Percentiles rank a stretch among this genome's conserved stretches.
These are phyloP conservation scores for Drosophila nigricruria DNA, from an alignment of 2,888 invertebrate species.

Conservation along the genomic window DNA sequence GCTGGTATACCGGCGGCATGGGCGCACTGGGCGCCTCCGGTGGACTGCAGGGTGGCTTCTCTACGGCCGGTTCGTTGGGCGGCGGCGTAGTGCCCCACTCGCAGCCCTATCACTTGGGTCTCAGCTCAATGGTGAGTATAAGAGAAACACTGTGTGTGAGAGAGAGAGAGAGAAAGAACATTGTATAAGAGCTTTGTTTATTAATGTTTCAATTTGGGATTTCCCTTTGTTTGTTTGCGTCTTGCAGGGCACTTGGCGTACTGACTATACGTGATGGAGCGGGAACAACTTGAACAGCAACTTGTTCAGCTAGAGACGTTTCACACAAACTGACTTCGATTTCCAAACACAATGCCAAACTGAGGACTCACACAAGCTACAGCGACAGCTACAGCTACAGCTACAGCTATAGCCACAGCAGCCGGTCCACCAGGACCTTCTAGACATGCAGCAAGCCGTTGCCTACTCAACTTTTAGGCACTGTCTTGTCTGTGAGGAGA, in stretches of 20 bases:
- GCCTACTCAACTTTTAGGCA: conserved; percentile 13
- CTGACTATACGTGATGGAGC: conserved; percentile 96
- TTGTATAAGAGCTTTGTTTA: conserved; percentile 25
- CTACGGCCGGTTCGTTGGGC: conserved; percentile 88
- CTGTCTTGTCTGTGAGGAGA: conserved; percentile 5
- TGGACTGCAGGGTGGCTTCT: conserved; percentile 87
- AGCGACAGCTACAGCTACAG: not conserved
- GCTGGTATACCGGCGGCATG: conserved; percentile 88
- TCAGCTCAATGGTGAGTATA: conserved; percentile 88
- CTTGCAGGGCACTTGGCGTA: conserved; percentile 94
- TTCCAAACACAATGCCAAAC: conserved; percentile 75
- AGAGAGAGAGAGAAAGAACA: not conserved
- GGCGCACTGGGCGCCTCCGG: conserved; percentile 88
- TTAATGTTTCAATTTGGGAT: conserved; percentile 29
- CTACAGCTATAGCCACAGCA: not conserved
- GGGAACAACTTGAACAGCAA: conserved; percentile 85
- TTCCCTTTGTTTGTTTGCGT: conserved; percentile 37
- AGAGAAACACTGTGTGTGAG: conserved; percentile 21
- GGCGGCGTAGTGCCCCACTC: conserved; percentile 89
- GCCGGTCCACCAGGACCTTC: conserved; percentile 10
- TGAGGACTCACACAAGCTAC: conserved; percentile 66
- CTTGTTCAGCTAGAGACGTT: conserved; percentile 84
- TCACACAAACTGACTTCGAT: conserved; percentile 47
- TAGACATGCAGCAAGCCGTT: not conserved
- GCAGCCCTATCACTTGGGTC: conserved; percentile 89